These are phyloP conservation scores for Toxotes lorentzi DNA, from an alignment of 2,797 vertebrate species.

Conservation along the genomic window DNA sequence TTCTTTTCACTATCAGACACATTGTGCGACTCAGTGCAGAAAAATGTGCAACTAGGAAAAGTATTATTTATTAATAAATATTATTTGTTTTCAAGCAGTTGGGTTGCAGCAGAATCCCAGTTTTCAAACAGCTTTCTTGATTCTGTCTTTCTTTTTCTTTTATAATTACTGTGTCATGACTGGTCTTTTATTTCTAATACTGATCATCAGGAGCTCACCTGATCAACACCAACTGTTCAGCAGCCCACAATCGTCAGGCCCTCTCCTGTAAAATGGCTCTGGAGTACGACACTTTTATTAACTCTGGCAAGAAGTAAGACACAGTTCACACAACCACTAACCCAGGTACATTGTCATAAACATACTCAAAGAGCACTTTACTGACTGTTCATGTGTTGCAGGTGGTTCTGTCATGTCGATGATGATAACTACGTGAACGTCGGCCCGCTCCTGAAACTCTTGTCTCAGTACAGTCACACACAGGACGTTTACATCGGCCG, in stretches of 20 bases:
- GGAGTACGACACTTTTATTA: conserved; percentile 93
- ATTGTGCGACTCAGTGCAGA: not conserved
- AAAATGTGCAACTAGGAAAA: conserved; percentile 2
- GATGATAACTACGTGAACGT: conserved; percentile 97
- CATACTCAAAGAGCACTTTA: not conserved
- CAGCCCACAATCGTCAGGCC: conserved; percentile 94
- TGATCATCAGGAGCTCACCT: conserved; percentile 84
- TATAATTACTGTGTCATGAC: not conserved
- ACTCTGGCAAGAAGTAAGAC: conserved; percentile 93
- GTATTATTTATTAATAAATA: not conserved
- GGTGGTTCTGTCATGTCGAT: conserved; percentile 98
- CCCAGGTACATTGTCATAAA: not conserved
- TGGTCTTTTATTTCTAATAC: not conserved
- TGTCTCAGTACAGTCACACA: conserved; percentile 90
- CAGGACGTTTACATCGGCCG: conserved; percentile 93
- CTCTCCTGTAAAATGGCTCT: conserved; percentile 98
- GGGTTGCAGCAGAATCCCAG: not conserved
- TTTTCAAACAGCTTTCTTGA: not conserved
- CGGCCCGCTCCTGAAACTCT: conserved; percentile 85
- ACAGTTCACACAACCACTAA: not conserved
- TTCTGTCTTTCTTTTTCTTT: not conserved
- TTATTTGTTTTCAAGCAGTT: not conserved
- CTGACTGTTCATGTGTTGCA: conserved; percentile 62
- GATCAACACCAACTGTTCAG: conserved; percentile 96
- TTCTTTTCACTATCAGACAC: conserved; percentile 41